Conservation (phyloP, 1,140 invertebrate genomes). For the Drosophila dunni region DNA sequence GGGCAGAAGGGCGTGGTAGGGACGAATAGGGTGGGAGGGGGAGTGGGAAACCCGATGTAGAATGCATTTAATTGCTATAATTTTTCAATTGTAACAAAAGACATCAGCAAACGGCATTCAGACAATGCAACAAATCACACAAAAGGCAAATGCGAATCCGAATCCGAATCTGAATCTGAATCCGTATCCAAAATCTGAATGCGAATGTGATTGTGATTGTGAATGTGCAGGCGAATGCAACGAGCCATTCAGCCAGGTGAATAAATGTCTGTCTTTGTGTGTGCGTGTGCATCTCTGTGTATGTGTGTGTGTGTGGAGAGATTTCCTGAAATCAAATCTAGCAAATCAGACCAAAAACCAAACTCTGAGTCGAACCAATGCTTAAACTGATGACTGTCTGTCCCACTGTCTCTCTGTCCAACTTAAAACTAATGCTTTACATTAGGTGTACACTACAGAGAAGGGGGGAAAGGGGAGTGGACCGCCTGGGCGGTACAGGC, state of each 20-base stretch:
- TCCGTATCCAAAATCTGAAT: conserved; percentile 38
- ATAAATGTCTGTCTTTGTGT: conserved; percentile 7
- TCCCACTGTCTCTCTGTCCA: conserved; percentile 28
- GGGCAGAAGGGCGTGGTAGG: background rate
- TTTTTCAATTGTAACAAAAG: conserved; percentile 78
- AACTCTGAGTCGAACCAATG: conserved; percentile 42
- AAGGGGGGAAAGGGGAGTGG: background rate
- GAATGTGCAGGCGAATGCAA: conserved; percentile 57
- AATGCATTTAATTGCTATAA: conserved; percentile 75
- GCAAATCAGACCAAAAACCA: conserved; percentile 79
- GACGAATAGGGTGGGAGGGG: background rate
- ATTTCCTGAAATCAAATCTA: conserved; percentile 84
- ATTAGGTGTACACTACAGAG: background rate
- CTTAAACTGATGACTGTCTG: conserved; percentile 45
- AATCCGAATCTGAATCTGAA: conserved; percentile 46
- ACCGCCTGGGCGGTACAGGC: conserved; percentile 37
- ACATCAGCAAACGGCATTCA: conserved; percentile 36
- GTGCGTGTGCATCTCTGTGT: conserved; percentile 3
- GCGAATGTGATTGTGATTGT: conserved; percentile 39
- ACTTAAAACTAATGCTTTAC: conserved; percentile 56
- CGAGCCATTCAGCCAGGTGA: conserved; percentile 62
- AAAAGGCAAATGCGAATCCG: conserved; percentile 52
- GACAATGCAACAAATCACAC: conserved; percentile 67
- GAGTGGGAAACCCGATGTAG: conserved; percentile 13
- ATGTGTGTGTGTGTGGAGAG: conserved; percentile 27